A percentile compares a stretch with the other conserved stretches of the same genome.
Evolutionary conservation across 2,797 vertebrate genomes (phyloP).

Genomic region (Liasis olivaceus): DNA sequence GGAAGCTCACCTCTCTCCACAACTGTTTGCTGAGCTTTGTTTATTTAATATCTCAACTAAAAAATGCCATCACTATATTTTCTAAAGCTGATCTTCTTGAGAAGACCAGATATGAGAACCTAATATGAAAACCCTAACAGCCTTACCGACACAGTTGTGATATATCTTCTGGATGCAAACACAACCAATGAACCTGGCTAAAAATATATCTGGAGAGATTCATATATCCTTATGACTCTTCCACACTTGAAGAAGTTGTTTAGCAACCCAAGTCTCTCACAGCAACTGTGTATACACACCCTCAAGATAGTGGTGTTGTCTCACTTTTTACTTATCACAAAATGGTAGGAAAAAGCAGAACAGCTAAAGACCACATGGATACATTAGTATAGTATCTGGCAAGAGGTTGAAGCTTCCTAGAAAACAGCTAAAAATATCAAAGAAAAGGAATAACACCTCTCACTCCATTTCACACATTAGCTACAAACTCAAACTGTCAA

Average conservation of each 20-base stretch:
- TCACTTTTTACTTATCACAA: neutral
- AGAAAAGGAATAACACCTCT: neutral
- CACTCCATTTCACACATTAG: neutral
- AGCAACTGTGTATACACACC: neutral
- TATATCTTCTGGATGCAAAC: neutral
- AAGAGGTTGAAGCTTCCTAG: neutral
- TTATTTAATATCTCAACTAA: neutral
- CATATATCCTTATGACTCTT: neutral
- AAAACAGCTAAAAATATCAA: neutral
- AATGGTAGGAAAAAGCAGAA: constrained; percentile 7
- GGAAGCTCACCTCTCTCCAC: neutral
- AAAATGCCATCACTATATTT: neutral
- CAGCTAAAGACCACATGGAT: neutral
- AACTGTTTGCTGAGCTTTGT: neutral
- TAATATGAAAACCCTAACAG: neutral
- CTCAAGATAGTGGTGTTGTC: neutral
- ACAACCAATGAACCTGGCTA: neutral
- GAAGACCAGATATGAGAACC: neutral
- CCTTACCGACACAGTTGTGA: neutral
- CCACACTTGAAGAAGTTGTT: neutral
- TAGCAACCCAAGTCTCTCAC: neutral
- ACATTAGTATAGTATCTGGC: neutral
- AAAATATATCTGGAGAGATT: constrained; percentile 4
- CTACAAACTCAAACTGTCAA: neutral
- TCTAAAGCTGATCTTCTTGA: neutral